Conservation (phyloP, 2,113 vertebrate species). For the Seriola rivoliana region DNA sequence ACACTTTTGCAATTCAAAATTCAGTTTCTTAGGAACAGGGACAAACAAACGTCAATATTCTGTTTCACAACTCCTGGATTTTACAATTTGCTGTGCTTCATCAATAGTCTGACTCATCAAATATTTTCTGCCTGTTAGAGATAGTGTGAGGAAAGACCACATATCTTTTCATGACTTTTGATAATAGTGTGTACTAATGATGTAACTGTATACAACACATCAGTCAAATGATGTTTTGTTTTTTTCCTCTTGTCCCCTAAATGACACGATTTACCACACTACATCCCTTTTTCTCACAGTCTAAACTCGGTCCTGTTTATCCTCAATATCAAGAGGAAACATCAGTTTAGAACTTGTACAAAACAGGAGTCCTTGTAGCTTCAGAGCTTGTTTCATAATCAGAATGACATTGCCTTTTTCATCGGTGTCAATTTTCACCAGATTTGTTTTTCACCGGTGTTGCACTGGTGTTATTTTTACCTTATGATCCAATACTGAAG, state of each 20-base stretch:
- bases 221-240: neutral
- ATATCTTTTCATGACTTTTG: neutral
- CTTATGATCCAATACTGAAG: too few species aligned
- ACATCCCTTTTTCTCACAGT: neutral
- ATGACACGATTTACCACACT: neutral
- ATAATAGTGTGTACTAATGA: neutral
- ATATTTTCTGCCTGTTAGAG: neutral
- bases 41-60: neutral
- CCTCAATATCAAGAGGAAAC: neutral
- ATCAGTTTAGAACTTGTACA: too few species aligned
- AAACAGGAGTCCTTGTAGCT: too few species aligned
- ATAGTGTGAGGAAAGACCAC: neutral
- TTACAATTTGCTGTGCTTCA: neutral
- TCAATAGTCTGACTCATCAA: neutral
- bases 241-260: neutral
- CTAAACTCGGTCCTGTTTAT: neutral
- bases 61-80: neutral
- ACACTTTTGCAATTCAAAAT: slow-evolving; percentile 8
- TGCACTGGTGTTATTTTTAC: too few species aligned
- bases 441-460: too few species aligned
- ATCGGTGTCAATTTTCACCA: too few species aligned
- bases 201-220: neutral
- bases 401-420: too few species aligned
- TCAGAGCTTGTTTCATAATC: too few species aligned
- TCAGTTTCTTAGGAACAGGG: slow-evolving; percentile 3